Base-by-base conservation (phyloP, 2,797 vertebrate species). In the Eupleurogrammus muticus region DNA sequence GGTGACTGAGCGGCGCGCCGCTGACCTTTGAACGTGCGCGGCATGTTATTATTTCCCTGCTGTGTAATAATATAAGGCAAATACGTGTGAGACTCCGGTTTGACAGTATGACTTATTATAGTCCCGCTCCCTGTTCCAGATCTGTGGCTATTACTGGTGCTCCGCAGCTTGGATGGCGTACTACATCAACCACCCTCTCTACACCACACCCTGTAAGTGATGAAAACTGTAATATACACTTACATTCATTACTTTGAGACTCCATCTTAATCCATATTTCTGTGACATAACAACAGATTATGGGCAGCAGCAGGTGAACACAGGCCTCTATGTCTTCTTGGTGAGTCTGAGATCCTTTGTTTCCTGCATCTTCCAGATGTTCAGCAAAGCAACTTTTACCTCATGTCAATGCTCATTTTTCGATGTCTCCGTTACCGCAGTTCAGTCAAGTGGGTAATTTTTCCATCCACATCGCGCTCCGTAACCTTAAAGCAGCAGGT, bases 151-250 rank as follows among this genome's bases (percentile, higher is more conserved):
- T 93, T 97, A 98, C 87, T 98, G 97, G 97, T 96, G 94, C 76
- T 91, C 96, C 17, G 96, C 97, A 1, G 97, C 97, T 0, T 98
- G 97, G 97, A 97, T 98, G 96, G 97, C 97, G 1, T 98, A 97
- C 74, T 97, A 98, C 91, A 98, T 98, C 83, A 98, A 98, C 92
- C 97, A 98, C 87, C 97, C 97, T 0, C 96, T 98, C 65, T 98
- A 98, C 89, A 98, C 96, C 0, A 91, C 96, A 0, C 96, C 97
- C 19, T 92, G 96, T 98, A 92, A 96, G 96, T 93, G 67, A 68
- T 69, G 52, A 68, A 34, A 34, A 11, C n/a, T 47, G n/a, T 28
- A 35, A 21, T 58, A 68, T 53, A 72, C 35, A 23, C 21, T 61
- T 44, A 57, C 59, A 75, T 69, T 73, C 60, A 47, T 78, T 56